Evolutionary conservation across 2,888 invertebrate species (phyloP), one percentile per base, ranked within the genome.

Genomic region (Drosophila merina): DNA sequence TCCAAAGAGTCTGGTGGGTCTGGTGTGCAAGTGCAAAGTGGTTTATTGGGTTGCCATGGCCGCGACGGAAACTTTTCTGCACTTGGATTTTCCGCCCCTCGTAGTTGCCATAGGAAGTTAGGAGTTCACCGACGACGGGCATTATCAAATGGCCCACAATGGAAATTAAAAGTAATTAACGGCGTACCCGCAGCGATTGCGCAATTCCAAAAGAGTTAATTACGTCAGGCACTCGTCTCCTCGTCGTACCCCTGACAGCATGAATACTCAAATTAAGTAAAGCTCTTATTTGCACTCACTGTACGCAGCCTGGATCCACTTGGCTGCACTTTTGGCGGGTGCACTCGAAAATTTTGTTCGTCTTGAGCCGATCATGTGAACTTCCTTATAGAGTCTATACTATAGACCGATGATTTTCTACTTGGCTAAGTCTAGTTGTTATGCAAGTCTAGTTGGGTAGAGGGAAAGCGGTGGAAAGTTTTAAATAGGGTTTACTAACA

Each of bases 81-180:
- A 59, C 54, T 56, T 67, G 76, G 67, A 55, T 73, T 84, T 80
- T 63, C 49, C 56, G 31, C 28, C 59, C 42, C 14, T 9, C 44
- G n/a, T 33, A n/a, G 31, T 42, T 68, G 59, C 57, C 72, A 71
- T 75, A 86, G 81, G 86, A 86, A 81, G 86, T 86, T 12, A 86
- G 86, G 83, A 81, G 86, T 86, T 12, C 54, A 54, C 49, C 55
- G 33, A 31, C n/a, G 45, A 31, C 48, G 28, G 47, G 55, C 51
- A 48, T 54, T 82, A 72, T 73, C 75, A 80, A 75, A 71, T 80
- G 79, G 81, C 75, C 72, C 67, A 77, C 75, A 77, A 86, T 73
- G 74, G 77, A 82, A 86, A 86, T 77, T 58, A 86, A 80, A 71
- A 63, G 74, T 71, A 82, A 80, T 83, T 83, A 77, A 72, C 80